Base-by-base conservation (phyloP, 1,140 invertebrate genomes). In the Tribolium madens region DNA sequence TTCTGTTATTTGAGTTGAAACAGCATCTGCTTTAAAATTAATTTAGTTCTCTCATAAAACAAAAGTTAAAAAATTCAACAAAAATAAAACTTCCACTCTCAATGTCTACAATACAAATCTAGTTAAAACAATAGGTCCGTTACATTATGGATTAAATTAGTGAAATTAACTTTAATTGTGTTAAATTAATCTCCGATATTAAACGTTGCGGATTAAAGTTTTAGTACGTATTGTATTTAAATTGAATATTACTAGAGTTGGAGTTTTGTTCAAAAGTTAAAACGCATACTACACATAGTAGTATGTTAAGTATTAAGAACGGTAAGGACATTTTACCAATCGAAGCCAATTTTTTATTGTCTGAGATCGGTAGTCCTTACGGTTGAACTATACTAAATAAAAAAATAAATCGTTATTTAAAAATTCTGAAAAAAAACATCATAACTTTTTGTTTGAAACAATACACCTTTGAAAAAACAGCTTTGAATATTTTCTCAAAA, bases 161-260 rank as follows among this genome's bases (percentile, higher is more conserved):
- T 57, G 15, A 57, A 57, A 57, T 57, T 57, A 18, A 26, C 15
- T 57, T 57, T 57, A 57, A 57, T 57, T 57, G 52, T 21, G 52
- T 21, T 57, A 57, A 18, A 57, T 57, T 57, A 18, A 57, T 57
- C 18, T 21, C 10, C 7, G 52, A 17, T 10, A 57, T 57, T 57
- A 57, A 26, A 26, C 18, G 10, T 17, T 21, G 15, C 1, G 52
- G 52, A 57, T 57, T 57, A 57, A 18, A 57, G 15, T 57, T 57
- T 6, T 21, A 21, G 52, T 42, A 42, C 36, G 3, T 57, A 57
- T 21, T 26, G 52, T 26, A 57, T 57, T 57, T 21, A 57, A 10
- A 57, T 57, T 26, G 15, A 57, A 57, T 57, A 57, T 18, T 57
- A 17, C 52, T 6, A 57, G 21, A 57, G 52, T 57, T 57, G 2